Percentiles rank a stretch among this genome's conserved stretches.
Conservation (phyloP, 2,113 vertebrate genomes). For the Lethenteron reissneri region DNA sequence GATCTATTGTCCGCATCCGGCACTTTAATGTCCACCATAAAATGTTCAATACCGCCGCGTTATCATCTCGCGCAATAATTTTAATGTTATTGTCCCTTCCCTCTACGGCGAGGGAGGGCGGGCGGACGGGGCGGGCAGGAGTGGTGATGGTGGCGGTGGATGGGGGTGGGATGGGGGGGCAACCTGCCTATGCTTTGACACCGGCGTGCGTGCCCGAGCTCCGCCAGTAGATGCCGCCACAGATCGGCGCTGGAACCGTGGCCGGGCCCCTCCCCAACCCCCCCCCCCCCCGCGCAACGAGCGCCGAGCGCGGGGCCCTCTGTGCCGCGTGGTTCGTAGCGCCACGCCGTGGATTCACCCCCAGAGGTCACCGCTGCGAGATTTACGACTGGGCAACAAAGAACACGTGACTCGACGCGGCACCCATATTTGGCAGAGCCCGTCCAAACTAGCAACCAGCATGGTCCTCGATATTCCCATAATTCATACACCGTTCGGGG, state of each 20-base stretch:
- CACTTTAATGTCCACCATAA: too few species aligned
- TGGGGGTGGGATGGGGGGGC: neutral
- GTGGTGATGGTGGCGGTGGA: neutral
- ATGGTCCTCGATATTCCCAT: conserved; percentile 99
- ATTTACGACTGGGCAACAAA: conserved; percentile 99
- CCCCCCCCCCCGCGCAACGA: neutral
- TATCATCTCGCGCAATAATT: neutral
- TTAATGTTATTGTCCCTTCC: neutral
- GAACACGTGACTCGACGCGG: conserved; percentile 89
- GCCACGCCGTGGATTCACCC: conserved; percentile 75
- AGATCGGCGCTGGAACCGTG: conserved; percentile 1
- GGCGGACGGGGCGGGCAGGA: neutral
- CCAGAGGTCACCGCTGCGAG: conserved; percentile 97
- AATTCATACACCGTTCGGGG: conserved; percentile 99
- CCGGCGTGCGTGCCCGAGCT: neutral
- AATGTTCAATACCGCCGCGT: too few species aligned
- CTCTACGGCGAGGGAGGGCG: neutral
- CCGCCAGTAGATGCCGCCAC: conserved; percentile 5
- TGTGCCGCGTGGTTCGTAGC: conserved; percentile 16
- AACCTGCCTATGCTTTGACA: neutral
- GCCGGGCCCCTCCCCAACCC: neutral
- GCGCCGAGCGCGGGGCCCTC: neutral
- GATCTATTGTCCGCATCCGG: too few species aligned
- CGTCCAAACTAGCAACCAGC: conserved; percentile 99
- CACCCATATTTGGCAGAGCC: conserved; percentile 99